Evolutionary conservation across 2,888 invertebrate species (phyloP).

Genomic region (Heliconius aoede): DNA sequence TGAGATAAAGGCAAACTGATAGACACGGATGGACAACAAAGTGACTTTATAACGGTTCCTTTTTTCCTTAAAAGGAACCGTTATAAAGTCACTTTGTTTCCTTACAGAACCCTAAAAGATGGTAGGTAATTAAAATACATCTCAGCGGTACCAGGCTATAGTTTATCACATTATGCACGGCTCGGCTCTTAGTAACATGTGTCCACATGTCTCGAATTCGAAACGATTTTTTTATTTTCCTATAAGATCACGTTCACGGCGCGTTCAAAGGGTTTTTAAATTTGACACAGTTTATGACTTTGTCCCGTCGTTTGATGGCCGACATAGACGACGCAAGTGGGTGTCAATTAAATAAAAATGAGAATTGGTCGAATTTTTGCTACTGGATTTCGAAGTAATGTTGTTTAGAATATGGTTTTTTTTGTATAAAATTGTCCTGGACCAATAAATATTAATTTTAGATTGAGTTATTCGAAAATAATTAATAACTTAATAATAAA

Average conservation of each 20-base stretch:
- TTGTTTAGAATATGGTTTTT: not conserved
- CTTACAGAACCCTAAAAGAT: too few relatives aligned
- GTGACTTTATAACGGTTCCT: too few relatives aligned
- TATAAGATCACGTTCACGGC: constrained; percentile 74
- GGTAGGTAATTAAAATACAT: constrained; percentile 54
- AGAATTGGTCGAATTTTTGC: constrained; percentile 44
- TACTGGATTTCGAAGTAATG: constrained; percentile 35
- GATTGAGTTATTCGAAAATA: too few relatives aligned
- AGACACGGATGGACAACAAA: too few relatives aligned
- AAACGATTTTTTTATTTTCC: constrained; percentile 73
- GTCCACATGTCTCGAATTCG: constrained; percentile 77
- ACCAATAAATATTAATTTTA: too few relatives aligned
- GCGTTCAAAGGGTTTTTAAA: constrained; percentile 77
- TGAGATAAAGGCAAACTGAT: too few relatives aligned
- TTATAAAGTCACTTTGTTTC: too few relatives aligned
- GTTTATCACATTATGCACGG: constrained; percentile 77
- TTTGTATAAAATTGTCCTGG: too few relatives aligned
- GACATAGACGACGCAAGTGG: constrained; percentile 53
- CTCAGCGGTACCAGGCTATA: constrained; percentile 55
- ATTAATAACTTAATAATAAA: too few relatives aligned
- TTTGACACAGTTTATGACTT: constrained; percentile 79
- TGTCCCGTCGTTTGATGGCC: constrained; percentile 65
- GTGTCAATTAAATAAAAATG: constrained; percentile 58
- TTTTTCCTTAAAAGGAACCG: too few relatives aligned
- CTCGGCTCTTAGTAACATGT: constrained; percentile 72